phyloP scores from a whole-genome alignment of 1,140 invertebrate genomes.

The Drosophila ercepeae region DNA sequence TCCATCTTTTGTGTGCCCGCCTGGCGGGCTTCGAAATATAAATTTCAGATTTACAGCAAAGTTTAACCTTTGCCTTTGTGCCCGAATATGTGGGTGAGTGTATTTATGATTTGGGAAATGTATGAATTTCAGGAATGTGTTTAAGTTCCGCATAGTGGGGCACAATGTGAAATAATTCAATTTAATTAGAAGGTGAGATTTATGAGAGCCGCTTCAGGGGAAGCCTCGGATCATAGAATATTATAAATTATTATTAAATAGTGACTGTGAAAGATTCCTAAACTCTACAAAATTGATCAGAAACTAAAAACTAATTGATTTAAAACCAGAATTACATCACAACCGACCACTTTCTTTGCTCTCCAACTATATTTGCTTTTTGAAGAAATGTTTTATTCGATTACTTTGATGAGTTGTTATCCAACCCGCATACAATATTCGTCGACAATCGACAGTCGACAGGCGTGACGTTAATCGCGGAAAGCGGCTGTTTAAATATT shows the following conservation, averaged over 20 bases:
- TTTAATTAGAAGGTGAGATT: too few relatives aligned
- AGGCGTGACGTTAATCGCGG: background rate
- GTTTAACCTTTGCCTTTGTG: constrained; percentile 44
- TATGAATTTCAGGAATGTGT: constrained; percentile 10
- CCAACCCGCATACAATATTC: constrained; percentile 20
- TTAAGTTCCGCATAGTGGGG: constrained; percentile 16
- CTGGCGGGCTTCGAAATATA: constrained; percentile 8
- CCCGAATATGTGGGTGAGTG: constrained; percentile 2
- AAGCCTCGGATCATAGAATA: too few relatives aligned
- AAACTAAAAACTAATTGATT: background rate
- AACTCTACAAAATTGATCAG: background rate
- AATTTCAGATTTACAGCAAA: constrained; percentile 64
- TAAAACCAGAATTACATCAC: background rate
- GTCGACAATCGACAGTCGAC: too few relatives aligned
- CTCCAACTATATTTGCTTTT: background rate
- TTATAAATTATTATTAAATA: too few relatives aligned
- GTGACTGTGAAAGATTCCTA: too few relatives aligned
- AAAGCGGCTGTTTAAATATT: constrained; percentile 65
- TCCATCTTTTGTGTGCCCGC: constrained; percentile 13
- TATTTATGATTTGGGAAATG: background rate
- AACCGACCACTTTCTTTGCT: background rate
- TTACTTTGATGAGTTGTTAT: constrained; percentile 13
- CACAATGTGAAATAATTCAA: background rate
- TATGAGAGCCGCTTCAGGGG: background rate
- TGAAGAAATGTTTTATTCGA: background rate